These are phyloP conservation scores for Conus canariensis DNA, from an alignment of 2,888 invertebrate genomes.

Conservation along the genomic window DNA sequence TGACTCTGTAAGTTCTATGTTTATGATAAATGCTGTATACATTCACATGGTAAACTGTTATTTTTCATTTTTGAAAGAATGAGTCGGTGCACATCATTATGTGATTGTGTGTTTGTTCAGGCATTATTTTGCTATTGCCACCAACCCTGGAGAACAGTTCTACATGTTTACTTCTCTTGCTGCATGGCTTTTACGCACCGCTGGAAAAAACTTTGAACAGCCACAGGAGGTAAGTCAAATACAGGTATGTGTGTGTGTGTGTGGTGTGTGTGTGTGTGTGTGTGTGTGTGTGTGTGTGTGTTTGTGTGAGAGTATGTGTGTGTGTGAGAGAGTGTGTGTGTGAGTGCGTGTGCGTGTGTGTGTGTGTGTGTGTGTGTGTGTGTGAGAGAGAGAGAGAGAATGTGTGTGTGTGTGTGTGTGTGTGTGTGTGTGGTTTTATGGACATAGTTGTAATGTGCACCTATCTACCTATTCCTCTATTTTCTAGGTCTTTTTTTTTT, in stretches of 20 bases:
- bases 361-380: not conserved
- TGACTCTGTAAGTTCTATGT: too few species aligned
- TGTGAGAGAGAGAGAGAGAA: not conserved
- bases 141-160: conserved; percentile 98
- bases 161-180: conserved; percentile 93
- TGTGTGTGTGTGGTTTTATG: not conserved
- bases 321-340: not conserved
- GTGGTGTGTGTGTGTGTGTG: not conserved
- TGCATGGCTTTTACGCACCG: conserved; percentile 95
- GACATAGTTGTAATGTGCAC: not conserved
- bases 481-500: too few species aligned
- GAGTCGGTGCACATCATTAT: too few species aligned
- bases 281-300: not conserved
- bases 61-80: too few species aligned
- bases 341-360: not conserved
- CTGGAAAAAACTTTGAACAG: conserved; percentile 89
- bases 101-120: conserved; percentile 73
- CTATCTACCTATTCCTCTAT: too few species aligned
- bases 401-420: conserved; percentile 8
- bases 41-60: too few species aligned
- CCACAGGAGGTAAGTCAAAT: conserved; percentile 87
- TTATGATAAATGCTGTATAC: too few species aligned
- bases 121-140: conserved; percentile 90
- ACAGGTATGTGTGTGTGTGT: not conserved
- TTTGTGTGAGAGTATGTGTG: too few species aligned